Evolutionary conservation across 2,797 vertebrate species (phyloP), one percentile per base, ranked within the genome.

Genomic region (Nasua narica): DNA sequence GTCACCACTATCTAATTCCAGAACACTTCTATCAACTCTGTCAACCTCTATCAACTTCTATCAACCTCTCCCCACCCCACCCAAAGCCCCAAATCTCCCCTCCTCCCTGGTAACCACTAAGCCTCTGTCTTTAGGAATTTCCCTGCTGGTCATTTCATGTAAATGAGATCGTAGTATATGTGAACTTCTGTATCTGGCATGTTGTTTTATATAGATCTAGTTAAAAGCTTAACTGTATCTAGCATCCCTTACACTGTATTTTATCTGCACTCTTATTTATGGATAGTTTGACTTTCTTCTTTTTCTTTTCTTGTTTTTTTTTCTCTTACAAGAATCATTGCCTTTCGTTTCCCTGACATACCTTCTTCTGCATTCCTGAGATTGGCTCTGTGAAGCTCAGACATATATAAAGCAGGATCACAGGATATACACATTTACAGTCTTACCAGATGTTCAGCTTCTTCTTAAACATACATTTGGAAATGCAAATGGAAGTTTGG

Each of bases 401-500:
- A 79, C 14, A 29, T 65, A 46, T 37, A 43, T 54, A 84, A 32
- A 32, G 60, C 62, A 90, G 27, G 50, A 77, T 83, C 72, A n/a
- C 1, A 25, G 58, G 58, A 62, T 12, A 40, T 27, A 16, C 19
- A 46, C 65, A 65, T 18, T 77, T 84, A 65, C 14, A 60, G 37
- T 67, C 81, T 87, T 50, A 50, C 2, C n/a, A 82, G 27, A 62
- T 76, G 14, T 78, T 46, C n/a, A 70, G 19, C 48, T 65, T 91
- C n/a, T 81, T 76, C 83, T 81, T 81, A 58, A 85, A 95, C 32
- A 32, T 48, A 29, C 54, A 10, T 82, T 56, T 93, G 79, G 43
- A 87, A 94, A 86, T 54, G 8, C 35, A 92, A 94, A 84, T 40
- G 23, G 48, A 93, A 91, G 27, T 79, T 48, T 93, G 69, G n/a